These are phyloP conservation scores for Perodicticus potto DNA, from an alignment of 2,797 vertebrate genomes.

Conservation along the genomic window DNA sequence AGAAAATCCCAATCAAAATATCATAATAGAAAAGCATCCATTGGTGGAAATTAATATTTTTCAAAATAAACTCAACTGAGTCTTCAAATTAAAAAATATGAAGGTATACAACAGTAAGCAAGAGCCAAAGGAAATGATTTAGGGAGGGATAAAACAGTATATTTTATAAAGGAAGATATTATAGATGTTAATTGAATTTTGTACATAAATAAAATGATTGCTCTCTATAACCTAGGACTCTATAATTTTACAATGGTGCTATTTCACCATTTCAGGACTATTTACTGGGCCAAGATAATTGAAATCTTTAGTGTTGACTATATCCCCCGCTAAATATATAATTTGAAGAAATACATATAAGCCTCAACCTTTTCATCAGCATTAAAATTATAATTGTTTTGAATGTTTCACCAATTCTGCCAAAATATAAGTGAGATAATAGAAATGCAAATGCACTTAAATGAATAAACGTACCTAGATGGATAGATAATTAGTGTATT, in stretches of 20 bases:
- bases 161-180: not conserved
- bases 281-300: not conserved
- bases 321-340: not conserved
- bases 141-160: not conserved
- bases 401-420: not conserved
- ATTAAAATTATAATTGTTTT: not conserved
- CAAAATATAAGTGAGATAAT: not conserved
- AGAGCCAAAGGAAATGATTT: not conserved
- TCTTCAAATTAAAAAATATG: conserved; percentile 9
- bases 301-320: not conserved
- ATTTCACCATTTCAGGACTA: not conserved
- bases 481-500: not conserved
- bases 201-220: not conserved
- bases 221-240: not conserved
- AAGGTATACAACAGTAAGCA: not conserved
- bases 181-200: not conserved
- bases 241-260: not conserved
- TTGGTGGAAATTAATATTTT: not conserved
- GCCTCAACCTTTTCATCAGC: not conserved
- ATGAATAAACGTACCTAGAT: not conserved
- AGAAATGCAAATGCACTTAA: not conserved
- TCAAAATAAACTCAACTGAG: not conserved
- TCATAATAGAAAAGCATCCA: not conserved
- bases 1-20: not conserved
- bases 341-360: not conserved